Base-by-base conservation (phyloP, 2,113 vertebrate genomes). In the Hystrix cristata region DNA sequence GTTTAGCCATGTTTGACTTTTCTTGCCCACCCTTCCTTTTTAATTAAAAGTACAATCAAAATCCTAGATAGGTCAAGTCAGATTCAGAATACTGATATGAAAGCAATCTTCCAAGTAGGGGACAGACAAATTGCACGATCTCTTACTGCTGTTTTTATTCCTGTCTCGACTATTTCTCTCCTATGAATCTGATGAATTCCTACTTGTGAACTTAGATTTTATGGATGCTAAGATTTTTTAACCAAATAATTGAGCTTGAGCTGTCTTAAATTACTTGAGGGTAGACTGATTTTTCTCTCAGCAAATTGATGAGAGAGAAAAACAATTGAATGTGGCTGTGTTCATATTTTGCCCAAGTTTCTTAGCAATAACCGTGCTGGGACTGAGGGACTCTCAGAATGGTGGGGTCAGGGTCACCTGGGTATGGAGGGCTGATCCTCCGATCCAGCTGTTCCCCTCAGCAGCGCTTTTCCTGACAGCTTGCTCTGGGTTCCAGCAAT, bases 281-380 rank as follows among this genome's bases (percentile, higher is more conserved):
- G 53, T 62, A 79, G 27, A 34, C 16, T 51, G n/a, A 31, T 53
- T 53, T 78, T 78, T 78, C 29, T 51, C 60, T 87, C 31, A 71
- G 31, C 90, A 94, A 94, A 85, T 90, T 16, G 29, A 9, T 81
- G 29, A 94, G 38, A 82, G 27, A 82, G 69, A 60, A 96, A 96
- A 81, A 82, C 60, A 79, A 94, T 64, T 43, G 59, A 90, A 48
- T 62, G 55, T 7, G 91, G 79, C 59, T 78, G 16, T 65, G 8
- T 67, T 95, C 74, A 72, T 67, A 16, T 91, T 91, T 96, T 95
- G 16, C 9, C 51, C 43, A 84, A 4, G 1, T 76, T 82, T 43
- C 62, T 91, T 43, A 67, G 82, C 76, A 94, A 71, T 88, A 72
- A 55, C 11, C 59, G 15, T 43, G 46, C 13, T 60, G 38, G 65